Conservation (phyloP, 53 echinoderm and acorn worm genomes). For the Hippasteria phrygiana region DNA sequence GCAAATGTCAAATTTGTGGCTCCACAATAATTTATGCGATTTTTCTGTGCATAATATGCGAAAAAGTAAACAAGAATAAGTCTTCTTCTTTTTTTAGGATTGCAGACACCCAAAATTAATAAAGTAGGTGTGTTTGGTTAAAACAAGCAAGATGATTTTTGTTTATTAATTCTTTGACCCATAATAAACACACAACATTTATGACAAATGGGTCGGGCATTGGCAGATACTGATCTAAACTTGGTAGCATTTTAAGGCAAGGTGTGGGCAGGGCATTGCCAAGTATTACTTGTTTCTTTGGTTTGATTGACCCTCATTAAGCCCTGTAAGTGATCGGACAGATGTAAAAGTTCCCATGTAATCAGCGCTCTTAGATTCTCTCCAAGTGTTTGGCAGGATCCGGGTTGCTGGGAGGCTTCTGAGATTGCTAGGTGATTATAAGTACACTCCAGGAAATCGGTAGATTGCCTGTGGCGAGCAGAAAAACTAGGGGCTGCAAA, state of each 20-base stretch:
- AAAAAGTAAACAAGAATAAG: no score
- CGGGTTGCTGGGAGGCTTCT: conserved; percentile 1
- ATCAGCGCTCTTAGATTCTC: conserved; percentile 5
- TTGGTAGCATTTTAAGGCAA: background rate
- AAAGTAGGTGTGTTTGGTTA: no score
- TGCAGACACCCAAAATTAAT: no score
- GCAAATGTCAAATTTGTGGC: no score
- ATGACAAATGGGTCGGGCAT: no score
- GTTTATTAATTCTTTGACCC: no score
- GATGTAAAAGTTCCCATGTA: background rate
- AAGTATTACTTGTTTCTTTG: background rate
- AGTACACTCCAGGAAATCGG: background rate
- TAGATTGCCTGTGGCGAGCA: background rate
- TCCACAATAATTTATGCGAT: no score
- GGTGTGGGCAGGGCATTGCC: background rate
- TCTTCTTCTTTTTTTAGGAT: no score
- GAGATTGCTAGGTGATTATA: conserved; percentile 41
- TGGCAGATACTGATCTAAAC: no score
- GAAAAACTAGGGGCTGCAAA: background rate
- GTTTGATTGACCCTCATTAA: conserved; percentile 3
- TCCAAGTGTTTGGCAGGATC: background rate
- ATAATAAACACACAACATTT: no score
- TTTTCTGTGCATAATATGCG: no score
- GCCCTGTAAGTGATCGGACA: background rate
- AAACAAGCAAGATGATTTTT: no score